Base-by-base conservation (phyloP, 2,888 invertebrate genomes). In the Aphodius sticticus region DNA sequence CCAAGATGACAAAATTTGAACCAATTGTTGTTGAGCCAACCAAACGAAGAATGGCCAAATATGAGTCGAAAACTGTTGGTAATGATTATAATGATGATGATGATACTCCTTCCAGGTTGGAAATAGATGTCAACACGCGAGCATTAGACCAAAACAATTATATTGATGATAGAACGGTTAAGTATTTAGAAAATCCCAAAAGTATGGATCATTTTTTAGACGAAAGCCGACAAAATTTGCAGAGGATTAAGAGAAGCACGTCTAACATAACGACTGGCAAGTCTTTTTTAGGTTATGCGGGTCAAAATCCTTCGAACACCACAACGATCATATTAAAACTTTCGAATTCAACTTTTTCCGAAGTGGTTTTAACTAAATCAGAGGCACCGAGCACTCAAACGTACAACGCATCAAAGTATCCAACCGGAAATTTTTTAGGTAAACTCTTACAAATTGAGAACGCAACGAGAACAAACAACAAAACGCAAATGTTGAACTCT, bases 361-460 rank as follows among this genome's bases (percentile, higher is more conserved):
- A 35, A 74, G 35, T 35, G 74, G 74, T 35, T 74, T 74, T 74
- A 35, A n/a, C 74, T 12, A 74, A 74, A 74, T 74, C 35, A 53
- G 53, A 53, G 53, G 53, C 35, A 35, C 36, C 35, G 36, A 9
- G 35, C 16, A 74, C 35, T 35, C 74, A 35, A 74, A 36, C 7
- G 9, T 53, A 12, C 53, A 53, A 53, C 53, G 53, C 53, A 12
- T 53, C 53, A 53, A 53, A 53, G 7, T 53, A 53, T 53, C 53
- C 53, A 53, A 53, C 53, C 7, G 53, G 53, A 12, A 53, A 53
- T 53, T 53, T 53, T 53, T 53, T 53, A 53, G 53, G 53, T 1
- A 53, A 53, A 53, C 53, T 53, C 53, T 36, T 3, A 74, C 74
- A 6, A 74, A 74, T 70, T 70, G 15, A 70, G 53, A 53, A 53